A percentile compares a stretch with the other conserved stretches of the same genome.
Conservation (phyloP, 2,888 invertebrate species). For the Eugnorisma glareosa region DNA sequence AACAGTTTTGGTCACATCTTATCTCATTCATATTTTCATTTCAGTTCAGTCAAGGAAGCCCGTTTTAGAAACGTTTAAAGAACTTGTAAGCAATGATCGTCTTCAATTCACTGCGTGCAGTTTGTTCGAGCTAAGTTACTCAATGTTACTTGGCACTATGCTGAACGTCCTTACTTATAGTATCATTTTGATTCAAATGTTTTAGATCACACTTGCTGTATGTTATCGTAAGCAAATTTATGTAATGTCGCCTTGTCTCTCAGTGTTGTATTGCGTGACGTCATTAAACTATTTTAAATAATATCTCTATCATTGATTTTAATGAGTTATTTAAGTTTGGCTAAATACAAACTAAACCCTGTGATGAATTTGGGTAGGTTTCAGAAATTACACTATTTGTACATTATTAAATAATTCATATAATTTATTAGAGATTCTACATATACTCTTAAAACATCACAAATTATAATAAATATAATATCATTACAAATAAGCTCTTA, state of each 20-base stretch:
- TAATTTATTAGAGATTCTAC: conserved; percentile 63
- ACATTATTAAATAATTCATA: conserved; percentile 3
- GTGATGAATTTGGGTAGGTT: not conserved
- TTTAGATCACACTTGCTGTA: conserved; percentile 43
- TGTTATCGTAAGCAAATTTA: not conserved
- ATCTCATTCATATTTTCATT: conserved; percentile 25
- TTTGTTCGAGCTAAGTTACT: conserved; percentile 77
- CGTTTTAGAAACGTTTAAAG: conserved; percentile 76
- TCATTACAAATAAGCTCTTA: not conserved
- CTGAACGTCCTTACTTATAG: conserved; percentile 82
- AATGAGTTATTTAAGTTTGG: not conserved
- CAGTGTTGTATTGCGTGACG: not conserved
- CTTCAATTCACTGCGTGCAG: conserved; percentile 78
- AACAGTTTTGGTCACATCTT: not conserved
- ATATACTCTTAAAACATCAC: conserved; percentile 16
- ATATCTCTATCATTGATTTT: not conserved
- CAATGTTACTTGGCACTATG: conserved; percentile 76
- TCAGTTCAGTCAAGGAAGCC: conserved; percentile 74
- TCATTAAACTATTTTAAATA: conserved; percentile 24
- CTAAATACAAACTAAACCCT: not conserved
- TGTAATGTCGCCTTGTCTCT: not conserved
- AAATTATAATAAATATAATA: not conserved
- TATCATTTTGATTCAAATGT: conserved; percentile 80
- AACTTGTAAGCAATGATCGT: conserved; percentile 74
- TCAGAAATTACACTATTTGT: not conserved